These are phyloP conservation scores for Drosophila nigromelanica DNA, from an alignment of 1,140 invertebrate species.

Conservation along the genomic window DNA sequence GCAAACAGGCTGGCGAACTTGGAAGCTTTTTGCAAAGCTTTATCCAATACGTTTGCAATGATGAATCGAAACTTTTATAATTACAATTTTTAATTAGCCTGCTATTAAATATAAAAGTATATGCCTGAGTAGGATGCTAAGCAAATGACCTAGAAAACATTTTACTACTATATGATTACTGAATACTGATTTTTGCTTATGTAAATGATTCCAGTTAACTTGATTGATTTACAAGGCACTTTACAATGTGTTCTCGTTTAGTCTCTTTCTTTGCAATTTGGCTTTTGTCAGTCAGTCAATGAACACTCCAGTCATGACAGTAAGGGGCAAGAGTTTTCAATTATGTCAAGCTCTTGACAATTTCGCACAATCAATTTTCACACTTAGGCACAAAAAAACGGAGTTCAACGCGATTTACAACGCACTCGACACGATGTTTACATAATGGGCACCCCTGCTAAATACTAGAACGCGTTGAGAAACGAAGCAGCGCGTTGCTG, in stretches of 20 bases:
- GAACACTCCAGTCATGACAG: background rate
- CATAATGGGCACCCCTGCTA: constrained; percentile 60
- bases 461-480: constrained; percentile 28
- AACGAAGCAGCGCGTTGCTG: constrained; percentile 57
- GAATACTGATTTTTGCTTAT: constrained; percentile 24
- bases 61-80: constrained; percentile 17
- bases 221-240: background rate
- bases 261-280: background rate
- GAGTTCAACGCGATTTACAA: constrained; percentile 42
- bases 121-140: constrained; percentile 1
- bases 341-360: constrained; percentile 4
- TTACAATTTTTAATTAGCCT: constrained; percentile 7
- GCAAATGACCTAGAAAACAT: constrained; percentile 7
- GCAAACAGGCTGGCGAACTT: constrained; percentile 6
- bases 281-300: background rate
- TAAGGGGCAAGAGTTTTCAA: background rate
- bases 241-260: background rate
- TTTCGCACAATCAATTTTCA: constrained; percentile 45
- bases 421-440: constrained; percentile 59
- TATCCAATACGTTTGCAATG: background rate
- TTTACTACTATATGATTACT: background rate
- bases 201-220: constrained; percentile 22
- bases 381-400: constrained; percentile 43
- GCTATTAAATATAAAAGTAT: constrained; percentile 9
- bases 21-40: constrained; percentile 33